A percentile compares a stretch with the other conserved stretches of the same genome.
Evolutionary conservation across 2,888 invertebrate species (phyloP).

Genomic region (Polylopha cassiicola): DNA sequence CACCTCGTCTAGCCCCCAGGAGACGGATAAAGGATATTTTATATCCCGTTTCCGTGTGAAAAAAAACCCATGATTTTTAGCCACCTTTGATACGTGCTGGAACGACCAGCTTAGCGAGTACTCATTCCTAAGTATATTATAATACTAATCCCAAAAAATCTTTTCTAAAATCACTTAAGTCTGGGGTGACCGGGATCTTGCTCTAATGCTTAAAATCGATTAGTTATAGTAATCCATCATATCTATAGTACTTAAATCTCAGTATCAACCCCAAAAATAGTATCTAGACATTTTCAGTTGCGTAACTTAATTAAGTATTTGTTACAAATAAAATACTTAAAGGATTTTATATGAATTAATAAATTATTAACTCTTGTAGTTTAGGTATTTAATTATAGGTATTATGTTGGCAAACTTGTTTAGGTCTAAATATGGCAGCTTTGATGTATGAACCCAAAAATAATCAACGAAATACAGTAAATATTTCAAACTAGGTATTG

Average conservation of each 20-base stretch:
- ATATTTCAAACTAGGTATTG: not conserved
- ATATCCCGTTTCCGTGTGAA: no score
- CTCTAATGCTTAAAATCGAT: constrained; percentile 22
- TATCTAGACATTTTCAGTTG: constrained; percentile 23
- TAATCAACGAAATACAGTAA: no score
- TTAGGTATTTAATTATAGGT: constrained; percentile 38
- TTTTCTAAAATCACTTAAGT: no score
- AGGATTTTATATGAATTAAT: constrained; percentile 38
- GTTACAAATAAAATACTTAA: constrained; percentile 36
- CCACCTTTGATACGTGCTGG: no score
- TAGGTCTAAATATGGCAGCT: constrained; percentile 27
- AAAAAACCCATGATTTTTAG: no score
- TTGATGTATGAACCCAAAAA: not conserved
- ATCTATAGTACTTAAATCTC: constrained; percentile 36
- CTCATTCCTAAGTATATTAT: no score
- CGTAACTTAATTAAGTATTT: constrained; percentile 51
- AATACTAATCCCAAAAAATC: no score
- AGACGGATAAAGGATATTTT: no score
- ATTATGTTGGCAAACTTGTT: constrained; percentile 46
- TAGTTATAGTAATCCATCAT: constrained; percentile 22
- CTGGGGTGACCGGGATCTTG: no score
- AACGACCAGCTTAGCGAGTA: no score
- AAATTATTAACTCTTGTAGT: constrained; percentile 57
- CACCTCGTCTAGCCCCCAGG: no score
- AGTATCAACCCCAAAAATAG: constrained; percentile 6